Base-by-base conservation (phyloP, 2,888 invertebrate genomes). In the Mesopsocus fuscifrons region DNA sequence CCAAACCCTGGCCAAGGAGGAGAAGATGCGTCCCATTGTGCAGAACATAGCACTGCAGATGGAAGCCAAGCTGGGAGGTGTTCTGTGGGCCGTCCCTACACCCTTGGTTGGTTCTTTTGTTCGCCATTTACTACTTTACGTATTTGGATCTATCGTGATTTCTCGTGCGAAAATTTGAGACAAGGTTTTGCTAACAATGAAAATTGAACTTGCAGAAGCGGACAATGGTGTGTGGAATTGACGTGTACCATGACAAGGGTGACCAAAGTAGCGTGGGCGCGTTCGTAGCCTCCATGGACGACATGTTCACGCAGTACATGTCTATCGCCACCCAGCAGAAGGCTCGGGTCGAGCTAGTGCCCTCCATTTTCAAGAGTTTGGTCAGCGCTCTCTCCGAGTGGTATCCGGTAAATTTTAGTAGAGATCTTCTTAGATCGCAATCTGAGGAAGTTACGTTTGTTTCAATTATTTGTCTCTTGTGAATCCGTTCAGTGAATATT, bases 11-110 rank as follows among this genome's bases (percentile, higher is more conserved):
- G 38, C 40, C 5, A 49, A 49, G 26, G 59, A 63, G 22, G 49
- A 56, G 31, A 87, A 81, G 56, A 60, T 84, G 38, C 69, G 82
- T 1, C 67, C 80, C 0, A 74, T 94, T 9, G 75, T 80, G 0
- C 84, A 87, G 57, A 94, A 92, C 63, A 84, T 95, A 38, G 74
- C 83, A 0, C 62, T 95, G 15, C 95, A 95, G 63, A 88, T 95
- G 51, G 92, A 89, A 57, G 91, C 91, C 57, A 95, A 95, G 63
- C 62, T 95, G 6, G 94, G 94, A 3, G 95, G 95, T 2, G 77
- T 85, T 0, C 60, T 94, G 17, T 95, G 95, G 95, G 70, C 74
- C 1, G 66, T 94, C 0, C 64, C 68, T 20, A 83, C 91, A 44
- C 94, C 94, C 0, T 67, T 80, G 56, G 70, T 71, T 60, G 56